These are phyloP conservation scores for Rhineura floridana DNA, from an alignment of 2,113 vertebrate genomes.

Conservation along the genomic window DNA sequence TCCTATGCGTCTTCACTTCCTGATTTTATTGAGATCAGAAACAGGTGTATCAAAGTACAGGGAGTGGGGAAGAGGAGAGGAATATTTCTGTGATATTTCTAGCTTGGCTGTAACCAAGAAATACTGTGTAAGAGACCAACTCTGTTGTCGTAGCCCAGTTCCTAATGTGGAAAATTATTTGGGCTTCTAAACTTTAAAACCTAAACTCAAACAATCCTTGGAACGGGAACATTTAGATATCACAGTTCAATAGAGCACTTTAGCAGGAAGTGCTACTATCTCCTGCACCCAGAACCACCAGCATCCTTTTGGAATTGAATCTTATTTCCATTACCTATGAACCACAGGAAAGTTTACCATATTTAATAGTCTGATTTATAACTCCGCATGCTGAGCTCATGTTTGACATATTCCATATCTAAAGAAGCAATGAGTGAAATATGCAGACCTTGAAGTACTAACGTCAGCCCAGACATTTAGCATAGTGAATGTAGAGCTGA, in stretches of 20 bases:
- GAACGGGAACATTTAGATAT: background rate
- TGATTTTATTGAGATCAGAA: conserved; percentile 7
- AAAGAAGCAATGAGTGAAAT: background rate
- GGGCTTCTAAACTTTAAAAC: conserved; percentile 12
- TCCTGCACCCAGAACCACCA: background rate
- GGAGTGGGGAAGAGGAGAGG: background rate
- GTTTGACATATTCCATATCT: background rate
- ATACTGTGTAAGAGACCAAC: background rate
- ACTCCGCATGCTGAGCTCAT: background rate
- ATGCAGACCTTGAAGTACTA: background rate
- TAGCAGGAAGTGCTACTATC: background rate
- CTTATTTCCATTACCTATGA: background rate
- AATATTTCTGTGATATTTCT: conserved; percentile 2
- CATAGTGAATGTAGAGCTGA: background rate
- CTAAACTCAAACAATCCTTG: background rate
- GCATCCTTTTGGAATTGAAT: background rate
- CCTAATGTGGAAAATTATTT: background rate
- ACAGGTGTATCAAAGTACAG: conserved; percentile 4
- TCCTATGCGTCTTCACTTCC: background rate
- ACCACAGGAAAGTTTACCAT: background rate
- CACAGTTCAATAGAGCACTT: background rate
- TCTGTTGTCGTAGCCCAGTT: background rate
- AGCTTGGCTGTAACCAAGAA: background rate
- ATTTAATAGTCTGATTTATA: background rate
- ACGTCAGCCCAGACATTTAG: background rate